phyloP scores from a whole-genome alignment of 2,888 invertebrate genomes.

The Phymatocera aterrima region DNA sequence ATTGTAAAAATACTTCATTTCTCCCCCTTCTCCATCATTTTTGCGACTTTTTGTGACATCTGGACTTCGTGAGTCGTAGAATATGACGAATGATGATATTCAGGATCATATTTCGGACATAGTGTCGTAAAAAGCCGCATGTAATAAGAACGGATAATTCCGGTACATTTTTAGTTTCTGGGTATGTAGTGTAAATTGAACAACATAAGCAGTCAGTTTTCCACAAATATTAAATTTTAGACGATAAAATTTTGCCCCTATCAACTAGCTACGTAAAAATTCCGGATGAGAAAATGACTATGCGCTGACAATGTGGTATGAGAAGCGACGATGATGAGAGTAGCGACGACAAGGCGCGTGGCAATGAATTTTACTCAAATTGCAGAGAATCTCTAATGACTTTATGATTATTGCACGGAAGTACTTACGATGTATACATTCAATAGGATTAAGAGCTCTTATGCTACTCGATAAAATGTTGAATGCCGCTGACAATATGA shows the following conservation, averaged over 20 bases:
- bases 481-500: neutral
- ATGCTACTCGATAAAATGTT: neutral
- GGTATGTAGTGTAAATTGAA: neutral
- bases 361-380: no score
- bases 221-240: neutral
- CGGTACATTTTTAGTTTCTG: neutral
- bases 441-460: neutral
- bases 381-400: no score
- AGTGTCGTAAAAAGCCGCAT: neutral
- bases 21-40: neutral
- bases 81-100: slow-evolving; percentile 19
- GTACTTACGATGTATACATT: neutral
- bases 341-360: no score
- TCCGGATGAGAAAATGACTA: no score
- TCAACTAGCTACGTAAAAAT: no score
- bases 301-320: no score
- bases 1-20: neutral
- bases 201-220: neutral
- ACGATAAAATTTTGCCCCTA: no score
- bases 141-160: neutral
- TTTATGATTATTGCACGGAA: neutral
- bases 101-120: neutral
- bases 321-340: no score
- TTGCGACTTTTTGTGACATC: neutral
- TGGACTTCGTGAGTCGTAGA: neutral